A percentile compares a stretch with the other conserved stretches of the same genome.
Evolutionary conservation across 2,797 vertebrate genomes (phyloP).

Genomic region (Tarsius wallacei): DNA sequence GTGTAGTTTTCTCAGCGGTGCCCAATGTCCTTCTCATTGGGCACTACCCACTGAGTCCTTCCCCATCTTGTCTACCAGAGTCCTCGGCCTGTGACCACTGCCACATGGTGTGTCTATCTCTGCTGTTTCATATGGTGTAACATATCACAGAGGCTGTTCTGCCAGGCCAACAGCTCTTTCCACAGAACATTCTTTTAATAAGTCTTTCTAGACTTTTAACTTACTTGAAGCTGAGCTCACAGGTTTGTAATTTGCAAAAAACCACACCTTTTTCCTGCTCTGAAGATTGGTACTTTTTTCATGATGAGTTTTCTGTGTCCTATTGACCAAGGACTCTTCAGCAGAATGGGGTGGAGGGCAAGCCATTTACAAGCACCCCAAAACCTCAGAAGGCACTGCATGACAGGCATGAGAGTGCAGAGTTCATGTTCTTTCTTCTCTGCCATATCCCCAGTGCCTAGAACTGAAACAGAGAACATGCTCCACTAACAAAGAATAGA

Average conservation of each 20-base stretch:
- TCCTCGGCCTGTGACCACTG: neutral
- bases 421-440: rapidly evolving
- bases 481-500: no score
- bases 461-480: neutral
- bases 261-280: neutral
- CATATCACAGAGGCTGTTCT: neutral
- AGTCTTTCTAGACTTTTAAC: neutral
- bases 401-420: rapidly evolving
- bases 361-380: neutral
- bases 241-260: neutral
- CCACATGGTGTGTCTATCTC: no score
- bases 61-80: neutral
- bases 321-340: neutral
- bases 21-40: rapidly evolving
- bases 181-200: neutral
- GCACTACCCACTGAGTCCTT: rapidly evolving
- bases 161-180: neutral
- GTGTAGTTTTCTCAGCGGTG: rapidly evolving
- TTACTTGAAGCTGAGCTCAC: neutral
- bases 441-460: neutral
- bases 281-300: neutral
- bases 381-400: neutral
- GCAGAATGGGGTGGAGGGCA: rapidly evolving
- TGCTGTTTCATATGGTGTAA: rapidly evolving
- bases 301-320: neutral